phyloP scores from a whole-genome alignment of 1,140 invertebrate species.

The Elysia chlorotica region DNA sequence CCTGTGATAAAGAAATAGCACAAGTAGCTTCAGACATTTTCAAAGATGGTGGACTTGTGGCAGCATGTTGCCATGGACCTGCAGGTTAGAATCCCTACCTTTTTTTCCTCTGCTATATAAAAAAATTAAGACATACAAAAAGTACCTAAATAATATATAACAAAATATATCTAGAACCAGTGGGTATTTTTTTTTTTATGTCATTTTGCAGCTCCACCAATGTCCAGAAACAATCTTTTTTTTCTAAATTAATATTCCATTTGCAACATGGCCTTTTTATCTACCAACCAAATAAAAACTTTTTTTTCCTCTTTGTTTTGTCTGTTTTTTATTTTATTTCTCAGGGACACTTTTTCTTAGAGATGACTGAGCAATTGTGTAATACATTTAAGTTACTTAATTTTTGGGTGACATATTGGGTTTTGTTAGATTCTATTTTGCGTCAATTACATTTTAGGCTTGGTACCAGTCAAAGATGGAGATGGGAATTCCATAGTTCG shows the following conservation, averaged over 20 bases:
- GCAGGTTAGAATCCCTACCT: constrained; percentile 30
- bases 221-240: background rate
- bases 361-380: too few relatives aligned
- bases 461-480: constrained; percentile 35
- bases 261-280: background rate
- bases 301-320: background rate
- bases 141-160: background rate
- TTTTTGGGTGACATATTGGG: too few relatives aligned
- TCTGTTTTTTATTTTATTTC: background rate
- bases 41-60: constrained; percentile 36
- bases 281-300: background rate
- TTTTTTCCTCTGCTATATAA: background rate
- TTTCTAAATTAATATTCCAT: background rate
- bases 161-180: background rate
- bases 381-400: too few relatives aligned
- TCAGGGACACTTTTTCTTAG: background rate
- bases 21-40: constrained; percentile 33
- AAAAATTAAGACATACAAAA: background rate
- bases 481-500: constrained; percentile 37
- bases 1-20: constrained; percentile 29
- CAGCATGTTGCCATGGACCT: constrained; percentile 49
- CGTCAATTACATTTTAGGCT: constrained; percentile 20
- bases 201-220: background rate
- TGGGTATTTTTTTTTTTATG: background rate
- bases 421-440: too few relatives aligned